Conservation (phyloP, 2,797 vertebrate species). For the Rhadinocentrus ornatus region DNA sequence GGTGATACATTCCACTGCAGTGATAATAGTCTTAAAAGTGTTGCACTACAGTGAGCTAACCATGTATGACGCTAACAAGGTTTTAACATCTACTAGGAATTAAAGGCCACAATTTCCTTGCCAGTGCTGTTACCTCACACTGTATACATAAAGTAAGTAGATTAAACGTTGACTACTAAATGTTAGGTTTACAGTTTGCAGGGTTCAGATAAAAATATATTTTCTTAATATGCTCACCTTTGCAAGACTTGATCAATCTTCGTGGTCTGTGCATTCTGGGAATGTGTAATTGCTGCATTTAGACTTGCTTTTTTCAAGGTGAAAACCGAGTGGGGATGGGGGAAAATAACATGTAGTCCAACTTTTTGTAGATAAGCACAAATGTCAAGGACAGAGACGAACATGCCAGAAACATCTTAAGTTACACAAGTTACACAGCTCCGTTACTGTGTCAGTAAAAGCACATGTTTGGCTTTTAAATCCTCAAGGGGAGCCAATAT, state of each 20-base stretch:
- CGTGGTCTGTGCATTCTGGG: conserved; percentile 43
- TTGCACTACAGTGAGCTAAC: conserved; percentile 23
- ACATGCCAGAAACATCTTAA: not conserved
- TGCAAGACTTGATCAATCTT: conserved; percentile 13
- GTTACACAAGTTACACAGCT: not conserved
- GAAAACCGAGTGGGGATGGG: not conserved
- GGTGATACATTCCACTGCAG: conserved; percentile 61
- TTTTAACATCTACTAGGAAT: conserved; percentile 19
- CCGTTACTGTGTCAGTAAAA: conserved; percentile 60
- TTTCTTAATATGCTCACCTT: not conserved
- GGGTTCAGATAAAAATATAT: conserved; percentile 16
- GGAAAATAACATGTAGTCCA: not conserved
- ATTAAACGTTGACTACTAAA: conserved; percentile 21
- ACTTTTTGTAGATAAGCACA: conserved; percentile 31
- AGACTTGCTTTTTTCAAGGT: not conserved
- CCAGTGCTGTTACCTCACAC: conserved; percentile 33
- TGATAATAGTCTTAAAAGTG: conserved; percentile 46
- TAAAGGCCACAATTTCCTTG: conserved; percentile 27
- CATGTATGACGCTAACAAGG: conserved; percentile 32
- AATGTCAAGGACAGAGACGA: not conserved
- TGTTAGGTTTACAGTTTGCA: conserved; percentile 11
- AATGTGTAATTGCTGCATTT: conserved; percentile 46
- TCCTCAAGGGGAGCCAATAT: not conserved
- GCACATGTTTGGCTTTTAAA: not conserved
- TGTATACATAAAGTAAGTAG: not conserved